Conservation (phyloP, 2,888 invertebrate genomes). For the Hirtodrosophila cameraria region DNA sequence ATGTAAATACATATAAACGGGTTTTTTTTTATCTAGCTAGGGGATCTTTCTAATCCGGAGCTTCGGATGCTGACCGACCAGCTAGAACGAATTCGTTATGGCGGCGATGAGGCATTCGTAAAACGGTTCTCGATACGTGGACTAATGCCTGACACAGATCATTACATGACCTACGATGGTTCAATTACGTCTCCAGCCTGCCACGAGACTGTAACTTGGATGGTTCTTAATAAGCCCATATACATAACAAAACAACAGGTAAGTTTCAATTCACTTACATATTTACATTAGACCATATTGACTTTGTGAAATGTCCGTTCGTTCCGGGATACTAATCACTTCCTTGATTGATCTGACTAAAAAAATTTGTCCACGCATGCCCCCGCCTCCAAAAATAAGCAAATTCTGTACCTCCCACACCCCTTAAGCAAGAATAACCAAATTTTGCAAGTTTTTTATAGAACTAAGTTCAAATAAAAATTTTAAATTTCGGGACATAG, state of each 20-base stretch:
- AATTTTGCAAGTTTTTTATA: too few relatives aligned
- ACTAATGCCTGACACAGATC: constrained; percentile 95
- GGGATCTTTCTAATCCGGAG: constrained; percentile 95
- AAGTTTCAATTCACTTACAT: constrained; percentile 54
- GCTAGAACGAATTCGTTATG: constrained; percentile 95
- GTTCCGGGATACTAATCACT: too few relatives aligned
- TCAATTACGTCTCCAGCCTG: constrained; percentile 98
- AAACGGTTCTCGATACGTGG: constrained; percentile 94
- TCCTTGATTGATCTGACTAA: too few relatives aligned
- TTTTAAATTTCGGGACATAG: too few relatives aligned
- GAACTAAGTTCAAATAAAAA: too few relatives aligned
- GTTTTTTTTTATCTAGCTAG: constrained; percentile 87
- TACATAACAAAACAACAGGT: constrained; percentile 99
- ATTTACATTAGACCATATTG: too few relatives aligned
- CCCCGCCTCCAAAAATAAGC: too few relatives aligned
- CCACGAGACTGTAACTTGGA: constrained; percentile 99
- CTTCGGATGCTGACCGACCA: constrained; percentile 95
- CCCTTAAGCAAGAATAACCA: too few relatives aligned
- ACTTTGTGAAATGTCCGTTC: too few relatives aligned
- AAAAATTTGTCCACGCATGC: too few relatives aligned
- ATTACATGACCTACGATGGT: constrained; percentile 99
- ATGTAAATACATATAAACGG: not conserved
- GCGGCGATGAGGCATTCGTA: constrained; percentile 94
- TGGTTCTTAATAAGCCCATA: constrained; percentile 98
- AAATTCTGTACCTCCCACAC: too few relatives aligned